Conservation (phyloP, 1,140 invertebrate species). For the Drosophila dunni region DNA sequence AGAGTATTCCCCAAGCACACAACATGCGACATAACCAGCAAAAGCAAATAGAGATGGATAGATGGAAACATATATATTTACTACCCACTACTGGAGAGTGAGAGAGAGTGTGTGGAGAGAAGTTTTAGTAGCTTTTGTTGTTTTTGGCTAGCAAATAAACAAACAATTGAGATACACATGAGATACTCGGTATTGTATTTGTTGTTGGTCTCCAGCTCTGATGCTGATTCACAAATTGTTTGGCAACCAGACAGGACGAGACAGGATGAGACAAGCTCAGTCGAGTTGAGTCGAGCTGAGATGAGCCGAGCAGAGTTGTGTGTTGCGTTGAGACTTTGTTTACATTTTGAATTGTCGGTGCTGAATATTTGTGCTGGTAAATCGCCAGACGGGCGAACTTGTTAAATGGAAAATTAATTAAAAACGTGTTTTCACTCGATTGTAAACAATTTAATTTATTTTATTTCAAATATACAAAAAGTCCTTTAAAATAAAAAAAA, state of each 20-base stretch:
- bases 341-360: constrained; percentile 75
- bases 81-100: background rate
- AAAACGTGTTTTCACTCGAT: constrained; percentile 49
- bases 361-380: constrained; percentile 53
- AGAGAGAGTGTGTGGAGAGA: background rate
- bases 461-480: constrained; percentile 3
- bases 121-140: constrained; percentile 61
- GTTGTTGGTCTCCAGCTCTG: constrained; percentile 45
- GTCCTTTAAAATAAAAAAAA: background rate
- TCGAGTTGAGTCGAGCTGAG: constrained; percentile 1
- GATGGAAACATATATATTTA: constrained; percentile 1
- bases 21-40: constrained; percentile 38
- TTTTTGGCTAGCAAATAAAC: constrained; percentile 77
- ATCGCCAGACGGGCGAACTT: constrained; percentile 37
- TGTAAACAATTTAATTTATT: constrained; percentile 18
- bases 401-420: constrained; percentile 64
- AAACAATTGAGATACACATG: constrained; percentile 70
- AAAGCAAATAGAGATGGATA: constrained; percentile 41
- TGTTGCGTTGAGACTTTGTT: constrained; percentile 63
- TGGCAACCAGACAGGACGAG: constrained; percentile 44
- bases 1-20: constrained; percentile 67
- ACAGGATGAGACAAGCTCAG: constrained; percentile 2
- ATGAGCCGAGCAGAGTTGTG: constrained; percentile 7
- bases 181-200: constrained; percentile 48
- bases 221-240: constrained; percentile 69